These are phyloP conservation scores for Cheilosia soror DNA, from an alignment of 2,888 invertebrate species.

Conservation along the genomic window DNA sequence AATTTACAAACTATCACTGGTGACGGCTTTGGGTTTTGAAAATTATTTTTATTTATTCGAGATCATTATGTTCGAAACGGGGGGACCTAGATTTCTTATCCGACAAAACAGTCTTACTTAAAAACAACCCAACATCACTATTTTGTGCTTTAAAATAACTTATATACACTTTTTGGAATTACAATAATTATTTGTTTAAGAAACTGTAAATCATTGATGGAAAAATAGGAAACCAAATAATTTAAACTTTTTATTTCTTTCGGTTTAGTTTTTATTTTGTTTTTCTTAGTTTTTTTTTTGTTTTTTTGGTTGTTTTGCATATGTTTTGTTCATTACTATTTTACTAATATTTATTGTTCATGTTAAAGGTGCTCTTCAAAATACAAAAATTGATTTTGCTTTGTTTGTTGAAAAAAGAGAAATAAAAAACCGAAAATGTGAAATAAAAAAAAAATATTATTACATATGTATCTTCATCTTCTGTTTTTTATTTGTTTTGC, in stretches of 20 bases:
- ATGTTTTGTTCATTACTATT: conserved; percentile 75
- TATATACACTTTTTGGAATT: background rate
- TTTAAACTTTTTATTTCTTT: conserved; percentile 64
- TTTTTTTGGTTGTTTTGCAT: conserved; percentile 67
- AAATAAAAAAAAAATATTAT: conserved; percentile 13
- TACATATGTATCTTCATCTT: too few species aligned
- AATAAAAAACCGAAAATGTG: conserved; percentile 24
- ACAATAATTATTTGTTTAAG: background rate
- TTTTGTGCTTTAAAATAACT: conserved; percentile 15
- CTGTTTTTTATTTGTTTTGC: too few species aligned
- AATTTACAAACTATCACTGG: conserved; percentile 32
- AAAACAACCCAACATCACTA: conserved; percentile 18
- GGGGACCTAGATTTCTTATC: background rate
- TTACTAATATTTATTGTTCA: conserved; percentile 78
- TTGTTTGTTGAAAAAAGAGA: conserved; percentile 57
- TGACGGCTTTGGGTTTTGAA: conserved; percentile 2
- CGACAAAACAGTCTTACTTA: conserved; percentile 5
- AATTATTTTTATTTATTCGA: background rate
- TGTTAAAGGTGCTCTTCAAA: conserved; percentile 79
- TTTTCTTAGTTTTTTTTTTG: conserved; percentile 69
- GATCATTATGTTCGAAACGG: background rate
- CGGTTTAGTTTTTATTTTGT: conserved; percentile 57
- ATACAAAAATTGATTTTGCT: conserved; percentile 72
- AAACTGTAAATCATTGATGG: conserved; percentile 19
- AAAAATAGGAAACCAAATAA: conserved; percentile 16